Evolutionary conservation across 2,797 vertebrate genomes (phyloP).

Genomic region (Chelidonichthys spinosus): DNA sequence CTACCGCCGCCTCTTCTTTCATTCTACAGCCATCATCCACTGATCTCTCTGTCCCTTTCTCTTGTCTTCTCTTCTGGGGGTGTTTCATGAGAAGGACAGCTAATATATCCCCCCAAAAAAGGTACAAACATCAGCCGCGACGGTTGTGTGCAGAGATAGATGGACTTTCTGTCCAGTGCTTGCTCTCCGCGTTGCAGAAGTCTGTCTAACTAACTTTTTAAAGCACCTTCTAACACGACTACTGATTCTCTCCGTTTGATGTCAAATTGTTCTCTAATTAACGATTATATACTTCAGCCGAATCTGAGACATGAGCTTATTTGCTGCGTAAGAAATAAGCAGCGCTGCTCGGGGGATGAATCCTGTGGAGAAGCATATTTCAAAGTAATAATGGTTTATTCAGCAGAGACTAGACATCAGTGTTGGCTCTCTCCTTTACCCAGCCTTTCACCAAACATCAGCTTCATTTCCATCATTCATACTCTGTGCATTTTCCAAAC

Average conservation of each 20-base stretch:
- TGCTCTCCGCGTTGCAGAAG: slow-evolving; percentile 51
- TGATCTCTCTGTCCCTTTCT: slow-evolving; percentile 86
- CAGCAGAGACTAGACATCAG: slow-evolving; percentile 1
- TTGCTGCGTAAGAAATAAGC: background rate
- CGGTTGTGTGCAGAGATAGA: slow-evolving; percentile 58
- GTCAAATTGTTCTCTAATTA: background rate
- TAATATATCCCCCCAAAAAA: slow-evolving; percentile 95
- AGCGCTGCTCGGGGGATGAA: background rate
- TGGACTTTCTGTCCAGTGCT: slow-evolving; percentile 50
- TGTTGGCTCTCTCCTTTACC: slow-evolving; percentile 32
- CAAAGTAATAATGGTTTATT: background rate
- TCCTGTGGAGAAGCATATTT: background rate
- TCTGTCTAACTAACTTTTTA: slow-evolving; percentile 63
- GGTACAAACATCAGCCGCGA: slow-evolving; percentile 83
- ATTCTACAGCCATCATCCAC: slow-evolving; percentile 86
- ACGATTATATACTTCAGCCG: background rate
- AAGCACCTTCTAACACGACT: slow-evolving; percentile 51
- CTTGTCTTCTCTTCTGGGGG: slow-evolving; percentile 85
- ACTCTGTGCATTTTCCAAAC: slow-evolving; percentile 53
- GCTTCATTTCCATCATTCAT: slow-evolving; percentile 57
- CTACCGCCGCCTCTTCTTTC: slow-evolving; percentile 75
- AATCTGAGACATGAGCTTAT: background rate
- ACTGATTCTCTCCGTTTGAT: slow-evolving; percentile 35
- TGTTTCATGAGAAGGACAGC: slow-evolving; percentile 94
- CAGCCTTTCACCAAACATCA: slow-evolving; percentile 42